These are phyloP conservation scores for Toxotes lorentzi DNA, from an alignment of 2,797 vertebrate species.

Conservation along the genomic window DNA sequence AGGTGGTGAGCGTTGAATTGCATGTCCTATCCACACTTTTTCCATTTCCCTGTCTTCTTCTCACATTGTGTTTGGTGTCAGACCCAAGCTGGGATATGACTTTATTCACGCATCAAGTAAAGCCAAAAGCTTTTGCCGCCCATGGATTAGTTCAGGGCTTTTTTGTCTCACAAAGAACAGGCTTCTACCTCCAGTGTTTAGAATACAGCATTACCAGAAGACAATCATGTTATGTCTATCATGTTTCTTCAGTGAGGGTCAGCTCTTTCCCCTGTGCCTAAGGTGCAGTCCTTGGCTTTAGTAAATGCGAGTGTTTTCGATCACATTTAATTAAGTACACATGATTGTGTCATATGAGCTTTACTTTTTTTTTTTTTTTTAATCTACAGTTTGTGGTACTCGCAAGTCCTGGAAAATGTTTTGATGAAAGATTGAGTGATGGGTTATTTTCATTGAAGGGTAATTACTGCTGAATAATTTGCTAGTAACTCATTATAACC, in stretches of 20 bases:
- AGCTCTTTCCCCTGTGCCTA: slow-evolving; percentile 26
- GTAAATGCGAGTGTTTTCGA: slow-evolving; percentile 48
- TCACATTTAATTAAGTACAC: slow-evolving; percentile 42
- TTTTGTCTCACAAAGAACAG: slow-evolving; percentile 28
- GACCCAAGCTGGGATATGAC: slow-evolving; percentile 48
- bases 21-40: slow-evolving; percentile 26
- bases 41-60: slow-evolving; percentile 13
- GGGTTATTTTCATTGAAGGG: slow-evolving; percentile 44
- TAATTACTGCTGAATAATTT: slow-evolving; percentile 41
- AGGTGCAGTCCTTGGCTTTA: slow-evolving; percentile 41
- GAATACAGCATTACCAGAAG: slow-evolving; percentile 40
- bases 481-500: slow-evolving; percentile 16
- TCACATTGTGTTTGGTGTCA: slow-evolving; percentile 37
- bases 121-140: slow-evolving; percentile 43
- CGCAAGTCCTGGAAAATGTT: slow-evolving; percentile 42
- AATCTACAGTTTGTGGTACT: slow-evolving; percentile 4
- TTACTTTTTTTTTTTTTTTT: neutral
- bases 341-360: slow-evolving; percentile 40
- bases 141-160: slow-evolving; percentile 32
- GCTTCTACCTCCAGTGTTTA: slow-evolving; percentile 73
- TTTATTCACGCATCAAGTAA: slow-evolving; percentile 49
- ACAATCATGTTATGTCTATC: slow-evolving; percentile 25
- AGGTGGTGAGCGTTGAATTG: slow-evolving; percentile 39
- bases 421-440: slow-evolving; percentile 48
- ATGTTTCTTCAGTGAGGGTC: slow-evolving; percentile 31